Evolutionary conservation across 64 coral and sea anemone species (phyloP).

Genomic region (Stichodactyla helianthus): DNA sequence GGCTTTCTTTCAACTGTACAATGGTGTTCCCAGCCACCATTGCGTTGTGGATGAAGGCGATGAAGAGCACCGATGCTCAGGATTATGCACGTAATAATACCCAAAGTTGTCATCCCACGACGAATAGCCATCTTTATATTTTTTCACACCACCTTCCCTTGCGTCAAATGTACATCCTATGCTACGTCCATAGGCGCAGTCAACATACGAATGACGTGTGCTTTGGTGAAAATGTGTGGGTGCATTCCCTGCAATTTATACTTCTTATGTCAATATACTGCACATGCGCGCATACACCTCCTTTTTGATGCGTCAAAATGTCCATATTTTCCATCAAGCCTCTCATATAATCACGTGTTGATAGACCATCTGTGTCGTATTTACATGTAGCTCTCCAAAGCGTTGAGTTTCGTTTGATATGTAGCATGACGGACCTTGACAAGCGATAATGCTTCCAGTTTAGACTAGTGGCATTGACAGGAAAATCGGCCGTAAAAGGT

Average conservation of each 20-base stretch:
- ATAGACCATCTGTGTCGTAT: slow-evolving; percentile 1
- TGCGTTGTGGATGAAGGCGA: slow-evolving; percentile 1
- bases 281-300: neutral
- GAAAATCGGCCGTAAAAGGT: neutral
- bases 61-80: neutral
- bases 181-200: neutral
- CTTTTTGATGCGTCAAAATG: neutral
- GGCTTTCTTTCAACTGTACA: neutral
- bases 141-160: neutral
- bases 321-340: neutral
- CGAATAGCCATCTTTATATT: neutral
- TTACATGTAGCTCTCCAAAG: neutral
- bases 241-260: neutral
- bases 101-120: slow-evolving; percentile 4
- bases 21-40: slow-evolving; percentile 2
- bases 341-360: neutral
- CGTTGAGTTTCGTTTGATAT: neutral
- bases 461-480: neutral
- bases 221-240: neutral
- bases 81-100: neutral
- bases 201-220: neutral
- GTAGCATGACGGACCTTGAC: neutral
- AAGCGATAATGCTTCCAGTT: neutral
- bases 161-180: neutral
- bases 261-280: neutral